Evolutionary conservation across 2,113 vertebrate species (phyloP), one percentile per base, ranked within the genome.

Genomic region (Ceyx cyanopectus): DNA sequence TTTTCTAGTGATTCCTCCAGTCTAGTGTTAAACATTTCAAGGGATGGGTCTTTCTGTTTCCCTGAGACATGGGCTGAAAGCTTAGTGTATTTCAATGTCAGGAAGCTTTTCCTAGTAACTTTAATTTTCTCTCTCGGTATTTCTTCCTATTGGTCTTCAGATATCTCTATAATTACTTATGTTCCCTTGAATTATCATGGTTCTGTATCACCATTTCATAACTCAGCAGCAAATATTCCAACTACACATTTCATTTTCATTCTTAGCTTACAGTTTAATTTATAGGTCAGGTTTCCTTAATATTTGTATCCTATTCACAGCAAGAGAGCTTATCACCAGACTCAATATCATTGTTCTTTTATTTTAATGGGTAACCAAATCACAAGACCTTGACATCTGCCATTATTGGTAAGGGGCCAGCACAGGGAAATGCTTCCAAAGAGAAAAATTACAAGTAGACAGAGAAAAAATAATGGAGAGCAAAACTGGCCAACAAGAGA

Each of bases 351-450:
- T 58, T 51, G 37, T 45, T 81, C 66, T 87, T 92, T 72, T 88
- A 46, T 88, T 92, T 78, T 86, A 68, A 84, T 2, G 19, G 74
- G 15, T 54, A 93, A 83, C 79, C 75, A 85, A 79, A 95, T 79
- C 46, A 73, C 0, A 0, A 89, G 72, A 77, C 60, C 43, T 34
- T 67, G 87, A 81, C 91, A 94, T 84, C 88, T 96, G 88, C 85
- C 92, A 30, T 48, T 87, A 93, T 94, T 96, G 93, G 80, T 70
- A 86, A 75, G 45, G 34, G 84, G 69, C 89, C 93, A 96, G 53
- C n/a, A 48, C 26, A 78, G 63, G 60, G 78, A 85, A 85, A 37
- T 45, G 29, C 20, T 90, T 95, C 92, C 82, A 87, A 83, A 82
- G 76, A 80, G 37, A 90, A 87, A 82, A 92, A 82, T 72, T 89